phyloP scores from a whole-genome alignment of 1,140 invertebrate genomes.

The Homalodisca vitripennis region DNA sequence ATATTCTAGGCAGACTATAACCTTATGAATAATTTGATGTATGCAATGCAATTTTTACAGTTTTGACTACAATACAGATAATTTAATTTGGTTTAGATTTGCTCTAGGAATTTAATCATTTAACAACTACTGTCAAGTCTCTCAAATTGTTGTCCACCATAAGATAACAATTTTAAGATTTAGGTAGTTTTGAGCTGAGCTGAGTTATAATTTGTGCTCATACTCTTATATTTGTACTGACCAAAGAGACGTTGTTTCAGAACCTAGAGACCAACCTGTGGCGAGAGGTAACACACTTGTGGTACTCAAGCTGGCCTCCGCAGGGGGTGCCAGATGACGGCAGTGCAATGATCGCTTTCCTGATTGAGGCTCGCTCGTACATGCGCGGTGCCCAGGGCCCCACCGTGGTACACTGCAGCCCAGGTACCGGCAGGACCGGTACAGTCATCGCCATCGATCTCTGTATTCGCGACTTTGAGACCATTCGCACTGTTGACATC shows the following conservation, averaged over 20 bases:
- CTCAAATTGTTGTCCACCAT: too few species aligned
- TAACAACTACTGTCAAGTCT: too few species aligned
- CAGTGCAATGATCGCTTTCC: constrained; percentile 79
- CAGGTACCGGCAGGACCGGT: constrained; percentile 88
- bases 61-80: too few species aligned
- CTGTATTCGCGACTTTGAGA: constrained; percentile 79
- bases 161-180: too few species aligned
- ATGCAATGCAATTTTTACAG: too few species aligned
- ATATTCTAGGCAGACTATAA: too few species aligned
- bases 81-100: too few species aligned
- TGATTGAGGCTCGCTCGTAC: constrained; percentile 68
- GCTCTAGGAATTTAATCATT: too few species aligned
- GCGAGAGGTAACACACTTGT: constrained; percentile 83
- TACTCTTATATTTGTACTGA: too few species aligned
- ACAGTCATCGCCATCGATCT: constrained; percentile 85
- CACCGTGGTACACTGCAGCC: constrained; percentile 85
- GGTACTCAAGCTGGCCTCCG: constrained; percentile 86
- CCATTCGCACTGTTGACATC: constrained; percentile 74
- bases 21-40: too few species aligned
- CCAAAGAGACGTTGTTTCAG: constrained; percentile 49
- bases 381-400: constrained; percentile 57
- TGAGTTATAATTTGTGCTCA: too few species aligned
- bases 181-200: too few species aligned
- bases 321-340: constrained; percentile 78
- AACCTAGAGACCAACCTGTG: constrained; percentile 78